Base-by-base conservation (phyloP, 2,113 vertebrate species). In the Corydoras maculifer region DNA sequence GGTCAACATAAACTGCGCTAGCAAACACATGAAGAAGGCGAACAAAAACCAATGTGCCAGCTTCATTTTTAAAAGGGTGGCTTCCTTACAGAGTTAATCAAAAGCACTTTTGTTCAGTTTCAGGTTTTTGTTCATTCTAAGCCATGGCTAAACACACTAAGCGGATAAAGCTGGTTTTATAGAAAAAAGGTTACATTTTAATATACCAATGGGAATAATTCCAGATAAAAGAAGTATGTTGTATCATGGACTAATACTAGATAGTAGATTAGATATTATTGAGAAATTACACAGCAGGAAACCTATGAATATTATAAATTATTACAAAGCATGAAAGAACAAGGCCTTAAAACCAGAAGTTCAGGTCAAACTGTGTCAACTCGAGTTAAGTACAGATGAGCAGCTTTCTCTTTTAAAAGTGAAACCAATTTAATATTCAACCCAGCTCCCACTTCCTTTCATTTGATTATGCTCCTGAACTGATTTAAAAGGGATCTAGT, bases 361-460 rank as follows among this genome's bases (percentile, higher is more conserved):
- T 58, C 63, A 71, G 87, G 87, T 88, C 87, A 90, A 89, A 88
- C 82, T 80, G 86, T 90, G 89, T 91, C 89, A 84, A 85, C 85
- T 87, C 85, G 78, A 84, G 84, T 91, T 91, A 90, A 8, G 78
- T 85, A 57, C 87, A 86, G 88, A 83, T 88, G 87, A 85, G 79
- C 59, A 84, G 84, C 77, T 80, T 71, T 77, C 65, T 73, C 29
- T 85, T 73, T 79, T 81, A 84, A 79, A 79, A 78, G 70, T 31
- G 8, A 68, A 2, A 6, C 18, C 55, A 5, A 32, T 78, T 81
- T 80, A 82, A 83, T 76, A 72, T 43, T 76, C 75, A 60, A 25
- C 18, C 18, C 18, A 25, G 1, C 12, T 80, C 80, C 84, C 77
- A 84, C 81, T 79, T 76, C 80, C 83, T 84, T 82, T 77, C 79